Evolutionary conservation across 2,888 invertebrate species (phyloP).

Genomic region (Drosophila tanythrix): DNA sequence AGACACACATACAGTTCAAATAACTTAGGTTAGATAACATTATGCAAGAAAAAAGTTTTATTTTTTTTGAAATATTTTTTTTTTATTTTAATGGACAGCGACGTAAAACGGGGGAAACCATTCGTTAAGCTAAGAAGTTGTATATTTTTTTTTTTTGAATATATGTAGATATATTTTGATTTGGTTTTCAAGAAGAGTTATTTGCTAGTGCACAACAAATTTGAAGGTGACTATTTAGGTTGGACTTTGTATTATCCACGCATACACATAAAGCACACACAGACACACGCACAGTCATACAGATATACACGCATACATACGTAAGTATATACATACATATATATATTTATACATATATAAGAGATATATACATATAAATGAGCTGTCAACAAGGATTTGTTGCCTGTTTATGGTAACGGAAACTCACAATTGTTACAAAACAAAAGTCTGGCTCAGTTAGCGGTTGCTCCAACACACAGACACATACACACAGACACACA

Average conservation of each 20-base stretch:
- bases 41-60: conserved; percentile 22
- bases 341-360: conserved; percentile 9
- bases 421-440: conserved; percentile 46
- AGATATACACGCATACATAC: conserved; percentile 11
- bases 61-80: background rate
- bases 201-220: conserved; percentile 37
- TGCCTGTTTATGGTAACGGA: conserved; percentile 46
- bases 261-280: conserved; percentile 15
- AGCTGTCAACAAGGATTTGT: conserved; percentile 72
- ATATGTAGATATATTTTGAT: conserved; percentile 3
- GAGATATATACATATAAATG: conserved; percentile 49
- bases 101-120: conserved; percentile 43
- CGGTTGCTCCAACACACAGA: conserved; percentile 11
- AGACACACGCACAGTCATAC: conserved; percentile 15
- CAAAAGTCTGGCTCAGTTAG: conserved; percentile 42
- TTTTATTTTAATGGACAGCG: conserved; percentile 33
- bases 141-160: background rate
- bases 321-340: conserved; percentile 20
- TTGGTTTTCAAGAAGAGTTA: conserved; percentile 5
- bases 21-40: conserved; percentile 25
- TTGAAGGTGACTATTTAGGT: conserved; percentile 41
- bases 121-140: conserved; percentile 17
- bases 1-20: conserved; percentile 49
- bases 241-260: conserved; percentile 27
- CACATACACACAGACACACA: conserved; percentile 12